Evolutionary conservation across 2,888 invertebrate genomes (phyloP), one percentile per base, ranked within the genome.

Genomic region (Pantelozetes paolii): DNA sequence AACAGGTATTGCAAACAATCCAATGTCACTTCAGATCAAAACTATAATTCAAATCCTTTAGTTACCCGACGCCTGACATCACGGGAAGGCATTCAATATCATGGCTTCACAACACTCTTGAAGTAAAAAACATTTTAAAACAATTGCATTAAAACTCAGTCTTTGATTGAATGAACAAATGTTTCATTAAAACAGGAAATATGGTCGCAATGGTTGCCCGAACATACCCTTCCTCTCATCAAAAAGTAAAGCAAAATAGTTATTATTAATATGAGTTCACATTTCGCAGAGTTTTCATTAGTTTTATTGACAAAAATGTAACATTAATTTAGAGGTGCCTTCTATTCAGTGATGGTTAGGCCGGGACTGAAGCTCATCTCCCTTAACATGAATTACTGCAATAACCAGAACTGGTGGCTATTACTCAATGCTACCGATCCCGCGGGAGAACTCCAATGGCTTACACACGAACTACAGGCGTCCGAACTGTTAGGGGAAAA

Each of bases 201-300:
- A 80, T 97, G 97, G 95, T 86, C 90, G 3, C 88, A 89, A 76
- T 96, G 94, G 96, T 83, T 98, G 74, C 93, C 94, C 0, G 88
- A 89, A 3, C 90, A 91, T 18, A 92, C 92, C 0, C 91, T 91
- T 2, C 89, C 89, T 78, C 94, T 94, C 0, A 89, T 94, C 1
- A 86, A 91, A 70, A 77, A 76, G 77, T 79, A 76, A 71, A 76
- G 77, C 78, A 76, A 71, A 76, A 1, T n/a, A 45, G 26, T 36
- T 54, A 32, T 40, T 23, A 36, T 70, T 71, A 59, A 36, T 28
- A 59, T 11, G 40, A 20, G 18, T 26, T 57, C 36, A 28, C 11
- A 20, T 30, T 71, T 0, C 71, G 76, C 15, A 93, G 93, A 0
- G 93, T 92, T 45, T 94, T 92, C 84, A 54, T 57, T 71, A 57